Base-by-base conservation (phyloP, 2,888 invertebrate species). In the Chaitophorus viminalis region DNA sequence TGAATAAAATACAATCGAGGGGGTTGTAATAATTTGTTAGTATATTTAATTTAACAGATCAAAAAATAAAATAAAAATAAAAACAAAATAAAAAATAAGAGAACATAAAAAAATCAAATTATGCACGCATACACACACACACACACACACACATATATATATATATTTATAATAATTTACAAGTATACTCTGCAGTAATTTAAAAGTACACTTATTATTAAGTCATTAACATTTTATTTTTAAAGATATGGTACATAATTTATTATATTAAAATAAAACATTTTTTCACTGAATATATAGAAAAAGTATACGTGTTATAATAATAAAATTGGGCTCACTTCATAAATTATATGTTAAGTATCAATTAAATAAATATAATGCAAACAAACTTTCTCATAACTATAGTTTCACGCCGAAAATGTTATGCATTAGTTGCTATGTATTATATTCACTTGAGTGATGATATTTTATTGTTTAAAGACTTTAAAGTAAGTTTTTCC, bases 381-480 rank as follows among this genome's bases (percentile, higher is more conserved):
- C 33, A 75, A 33, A 82, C 33, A 33, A 29, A 74, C 74, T 83
- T 83, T 83, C 74, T 60, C 60, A 21, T n/a, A 21, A n/a, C n/a
- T 54, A 14, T 36, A 83, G 60, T 83, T 83, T 83, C 83, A 33
- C 36, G 1, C 60, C 29, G 75, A 75, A 83, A 83, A 83, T 75
- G n/a, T n/a, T n/a, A n/a, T n/a, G 74, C 18, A 36, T 36, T 60
- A 9, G 72, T 52, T 21, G 18, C 14, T 25, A 70, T 31, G n/a
- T n/a, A n/a, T n/a, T 81, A 39, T 29, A 68, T 25, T 82, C 21
- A 82, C 29, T 82, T 46, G 31, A 68, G 18, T 68, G 46, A 82
- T 68, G 33, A 36, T 54, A 74, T 82, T 82, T 33, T 74, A 82
- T 82, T 74, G 60, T 75, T 75, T 75, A 21, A n/a, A n/a, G n/a